phyloP scores from a whole-genome alignment of 2,888 invertebrate genomes.

The Mesochorus sp. region DNA sequence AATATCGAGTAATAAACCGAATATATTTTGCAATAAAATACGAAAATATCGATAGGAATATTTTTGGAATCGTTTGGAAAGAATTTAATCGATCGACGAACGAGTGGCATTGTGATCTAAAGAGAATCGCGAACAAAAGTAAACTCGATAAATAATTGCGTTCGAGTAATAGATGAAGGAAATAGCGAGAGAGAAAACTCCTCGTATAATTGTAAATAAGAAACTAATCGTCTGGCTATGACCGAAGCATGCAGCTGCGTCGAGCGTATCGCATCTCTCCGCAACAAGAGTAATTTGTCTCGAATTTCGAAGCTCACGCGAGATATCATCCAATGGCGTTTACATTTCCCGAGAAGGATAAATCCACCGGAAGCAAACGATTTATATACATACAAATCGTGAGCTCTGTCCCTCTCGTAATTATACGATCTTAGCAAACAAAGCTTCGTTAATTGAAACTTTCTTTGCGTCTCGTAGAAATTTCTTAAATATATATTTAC shows the following conservation, averaged over 20 bases:
- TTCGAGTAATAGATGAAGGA: not conserved
- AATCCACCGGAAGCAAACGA: constrained; percentile 16
- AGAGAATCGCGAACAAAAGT: not conserved
- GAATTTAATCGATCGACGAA: not conserved
- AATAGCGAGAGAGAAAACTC: not conserved
- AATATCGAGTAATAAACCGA: too few species aligned
- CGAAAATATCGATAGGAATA: too few species aligned
- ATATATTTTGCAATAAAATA: too few species aligned
- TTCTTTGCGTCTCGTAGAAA: too few species aligned
- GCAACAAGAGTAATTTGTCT: constrained; percentile 44
- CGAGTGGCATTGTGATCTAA: not conserved
- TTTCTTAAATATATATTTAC: too few species aligned
- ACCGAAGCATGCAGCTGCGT: constrained; percentile 3
- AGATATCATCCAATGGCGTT: constrained; percentile 22
- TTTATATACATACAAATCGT: not conserved
- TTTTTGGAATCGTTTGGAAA: not conserved
- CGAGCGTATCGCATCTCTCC: constrained; percentile 1
- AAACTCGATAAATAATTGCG: constrained; percentile 29
- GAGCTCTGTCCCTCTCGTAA: constrained; percentile 14
- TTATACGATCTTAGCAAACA: constrained; percentile 39
- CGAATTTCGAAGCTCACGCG: constrained; percentile 30
- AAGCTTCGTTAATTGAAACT: constrained; percentile 23
- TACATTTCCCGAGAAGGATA: constrained; percentile 33
- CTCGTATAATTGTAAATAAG: constrained; percentile 26
- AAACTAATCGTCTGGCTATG: constrained; percentile 19